Percentiles rank a stretch among this genome's conserved stretches.
Conservation (phyloP, 1,140 invertebrate species). For the Ceratina calcarata region DNA sequence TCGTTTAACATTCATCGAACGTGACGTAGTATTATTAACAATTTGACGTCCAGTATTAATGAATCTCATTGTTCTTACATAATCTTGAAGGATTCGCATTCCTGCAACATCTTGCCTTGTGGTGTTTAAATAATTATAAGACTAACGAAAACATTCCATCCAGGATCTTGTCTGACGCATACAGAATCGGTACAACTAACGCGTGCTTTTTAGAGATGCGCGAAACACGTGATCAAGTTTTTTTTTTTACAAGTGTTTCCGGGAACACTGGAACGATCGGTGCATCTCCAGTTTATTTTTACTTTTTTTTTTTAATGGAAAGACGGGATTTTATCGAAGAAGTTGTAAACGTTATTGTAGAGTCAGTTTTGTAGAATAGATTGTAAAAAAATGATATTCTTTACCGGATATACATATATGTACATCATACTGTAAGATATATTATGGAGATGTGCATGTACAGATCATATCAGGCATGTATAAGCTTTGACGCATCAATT, state of each 20-base stretch:
- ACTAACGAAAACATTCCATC: constrained; percentile 62
- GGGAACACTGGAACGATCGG: not conserved
- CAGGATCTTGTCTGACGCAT: constrained; percentile 46
- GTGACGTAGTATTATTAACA: constrained; percentile 24
- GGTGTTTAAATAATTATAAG: constrained; percentile 38
- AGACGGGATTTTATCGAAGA: constrained; percentile 28
- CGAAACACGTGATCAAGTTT: constrained; percentile 12
- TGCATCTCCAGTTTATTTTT: constrained; percentile 19
- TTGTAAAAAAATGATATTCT: constrained; percentile 61
- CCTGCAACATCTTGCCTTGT: constrained; percentile 51
- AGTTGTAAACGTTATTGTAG: constrained; percentile 45
- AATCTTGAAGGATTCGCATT: constrained; percentile 40
- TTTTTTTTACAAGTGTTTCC: not conserved
- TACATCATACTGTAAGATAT: constrained; percentile 65
- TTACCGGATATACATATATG: constrained; percentile 48
- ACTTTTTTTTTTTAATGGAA: constrained; percentile 12
- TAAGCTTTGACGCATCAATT: constrained; percentile 45
- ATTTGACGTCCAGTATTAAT: constrained; percentile 55
- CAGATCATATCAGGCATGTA: constrained; percentile 47
- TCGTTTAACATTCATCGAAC: not conserved
- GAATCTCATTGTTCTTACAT: constrained; percentile 33
- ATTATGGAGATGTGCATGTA: constrained; percentile 59
- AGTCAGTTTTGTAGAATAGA: constrained; percentile 60
- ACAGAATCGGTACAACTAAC: constrained; percentile 42
- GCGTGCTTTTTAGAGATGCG: constrained; percentile 32